Evolutionary conservation across 2,888 invertebrate genomes (phyloP).

Genomic region (Itoplectis maculator): DNA sequence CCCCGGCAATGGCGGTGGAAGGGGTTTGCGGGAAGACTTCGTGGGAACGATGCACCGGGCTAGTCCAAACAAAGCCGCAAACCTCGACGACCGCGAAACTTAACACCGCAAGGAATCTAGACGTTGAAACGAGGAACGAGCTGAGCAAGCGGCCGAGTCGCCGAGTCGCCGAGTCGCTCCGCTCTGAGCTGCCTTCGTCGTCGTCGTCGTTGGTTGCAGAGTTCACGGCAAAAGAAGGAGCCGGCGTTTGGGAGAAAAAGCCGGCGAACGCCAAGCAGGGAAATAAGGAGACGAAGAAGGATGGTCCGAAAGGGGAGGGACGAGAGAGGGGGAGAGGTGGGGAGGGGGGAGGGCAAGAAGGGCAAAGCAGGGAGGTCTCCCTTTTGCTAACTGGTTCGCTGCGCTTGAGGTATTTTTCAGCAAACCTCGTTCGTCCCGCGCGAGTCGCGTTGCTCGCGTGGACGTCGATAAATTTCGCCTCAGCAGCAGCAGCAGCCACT

Average conservation of each 20-base stretch:
- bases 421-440: slow-evolving; percentile 60
- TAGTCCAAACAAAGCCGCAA: slow-evolving; percentile 81
- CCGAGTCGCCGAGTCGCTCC: slow-evolving; percentile 22
- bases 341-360: slow-evolving; percentile 42
- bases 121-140: slow-evolving; percentile 52
- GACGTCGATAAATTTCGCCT: slow-evolving; percentile 68
- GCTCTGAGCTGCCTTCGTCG: too few species aligned
- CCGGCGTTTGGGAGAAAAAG: slow-evolving; percentile 38
- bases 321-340: too few species aligned
- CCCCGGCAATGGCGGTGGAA: slow-evolving; percentile 25
- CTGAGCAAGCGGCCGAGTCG: slow-evolving; percentile 28
- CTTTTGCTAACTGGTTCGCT: slow-evolving; percentile 71
- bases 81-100: slow-evolving; percentile 82
- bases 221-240: slow-evolving; percentile 40
- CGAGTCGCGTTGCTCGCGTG: slow-evolving; percentile 52
- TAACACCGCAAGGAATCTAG: slow-evolving; percentile 77
- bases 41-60: slow-evolving; percentile 77
- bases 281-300: slow-evolving; percentile 64
- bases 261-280: slow-evolving; percentile 52
- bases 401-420: slow-evolving; percentile 70
- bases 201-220: slow-evolving; percentile 41
- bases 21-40: slow-evolving; percentile 69
- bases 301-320: slow-evolving; percentile 25
- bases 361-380: slow-evolving; percentile 41
- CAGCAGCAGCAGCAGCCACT: slow-evolving; percentile 54